Evolutionary conservation across 1,140 invertebrate genomes (phyloP), one percentile per base, ranked within the genome.

Genomic region (Odontomachus brunneus): DNA sequence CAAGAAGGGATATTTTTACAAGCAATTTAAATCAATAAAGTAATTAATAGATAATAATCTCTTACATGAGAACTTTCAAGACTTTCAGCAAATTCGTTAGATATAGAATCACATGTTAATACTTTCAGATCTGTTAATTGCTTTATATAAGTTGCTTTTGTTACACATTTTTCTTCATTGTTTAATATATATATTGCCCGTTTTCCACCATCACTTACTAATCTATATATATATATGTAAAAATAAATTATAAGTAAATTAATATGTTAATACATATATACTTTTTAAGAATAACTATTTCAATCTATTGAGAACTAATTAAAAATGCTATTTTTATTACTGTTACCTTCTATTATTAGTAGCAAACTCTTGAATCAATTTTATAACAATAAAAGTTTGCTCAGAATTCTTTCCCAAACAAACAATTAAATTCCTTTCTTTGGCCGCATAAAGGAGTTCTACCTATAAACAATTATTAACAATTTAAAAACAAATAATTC

Each of bases 361-460:
- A 1, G 96, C 95, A 73, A 96, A 91, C 91, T 97, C 96, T 94
- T 98, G 97, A 59, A 99, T 96, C 17, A 99, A 94, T 95, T 99
- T 97, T 11, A 98, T 96, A 9, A 97, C 96, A 86, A 99, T 97
- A 92, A 98, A 99, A 44, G 97, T 96, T 94, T 98, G 98, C 57
- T 98, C 97, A 19, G 96, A 95, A 65, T 96, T 96, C 85, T 97
- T 97, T 60, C 96, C 97, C 57, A 99, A 95, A 92, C 97, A 98
- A 66, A 98, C 95, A 84, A 99, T 97, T 17, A 97, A 97, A 93
- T 99, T 98, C 72, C 95, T 95, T 83, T 97, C 95, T 88, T 96
- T 96, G 0, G 97, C 97, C 38, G 96, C 95, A 90, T 98, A 97
- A 78, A 98, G 94, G 67, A 99, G 93, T 93, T 98, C 97, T 67